Conservation (phyloP, 2,888 invertebrate species). For the Meandrusa payeni region DNA sequence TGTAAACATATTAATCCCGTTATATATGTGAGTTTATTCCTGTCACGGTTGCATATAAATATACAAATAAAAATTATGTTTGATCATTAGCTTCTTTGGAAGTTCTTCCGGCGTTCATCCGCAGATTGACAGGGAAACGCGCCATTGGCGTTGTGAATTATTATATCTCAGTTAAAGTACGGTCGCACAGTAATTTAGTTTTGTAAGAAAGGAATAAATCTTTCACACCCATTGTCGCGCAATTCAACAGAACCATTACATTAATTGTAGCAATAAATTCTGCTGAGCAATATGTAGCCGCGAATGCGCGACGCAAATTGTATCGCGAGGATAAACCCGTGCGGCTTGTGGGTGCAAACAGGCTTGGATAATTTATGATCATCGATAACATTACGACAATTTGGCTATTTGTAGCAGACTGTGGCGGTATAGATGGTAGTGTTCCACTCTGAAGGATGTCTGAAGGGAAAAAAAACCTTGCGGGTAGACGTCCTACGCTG, state of each 20-base stretch:
- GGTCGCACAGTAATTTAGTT: too few relatives aligned
- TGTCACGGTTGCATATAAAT: too few relatives aligned
- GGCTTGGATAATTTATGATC: constrained; percentile 2
- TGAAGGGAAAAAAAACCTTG: too few relatives aligned
- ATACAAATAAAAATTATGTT: too few relatives aligned
- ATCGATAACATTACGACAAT: neutral
- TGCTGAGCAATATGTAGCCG: neutral
- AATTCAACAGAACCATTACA: constrained; percentile 1
- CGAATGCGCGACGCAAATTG: neutral
- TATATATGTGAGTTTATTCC: too few relatives aligned
- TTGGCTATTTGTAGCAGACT: neutral
- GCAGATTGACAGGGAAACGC: too few relatives aligned
- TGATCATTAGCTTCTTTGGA: too few relatives aligned
- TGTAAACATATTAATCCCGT: too few relatives aligned
- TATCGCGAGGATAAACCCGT: neutral
- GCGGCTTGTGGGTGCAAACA: neutral
- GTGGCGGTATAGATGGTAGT: neutral
- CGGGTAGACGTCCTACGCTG: too few relatives aligned
- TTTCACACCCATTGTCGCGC: neutral
- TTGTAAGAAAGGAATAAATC: neutral
- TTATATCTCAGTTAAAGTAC: too few relatives aligned
- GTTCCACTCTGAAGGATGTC: neutral
- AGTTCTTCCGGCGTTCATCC: too few relatives aligned
- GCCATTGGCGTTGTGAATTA: too few relatives aligned
- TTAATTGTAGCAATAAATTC: constrained; percentile 9